Evolutionary conservation across 1,140 invertebrate genomes (phyloP).

Genomic region (Drosophila orosa): DNA sequence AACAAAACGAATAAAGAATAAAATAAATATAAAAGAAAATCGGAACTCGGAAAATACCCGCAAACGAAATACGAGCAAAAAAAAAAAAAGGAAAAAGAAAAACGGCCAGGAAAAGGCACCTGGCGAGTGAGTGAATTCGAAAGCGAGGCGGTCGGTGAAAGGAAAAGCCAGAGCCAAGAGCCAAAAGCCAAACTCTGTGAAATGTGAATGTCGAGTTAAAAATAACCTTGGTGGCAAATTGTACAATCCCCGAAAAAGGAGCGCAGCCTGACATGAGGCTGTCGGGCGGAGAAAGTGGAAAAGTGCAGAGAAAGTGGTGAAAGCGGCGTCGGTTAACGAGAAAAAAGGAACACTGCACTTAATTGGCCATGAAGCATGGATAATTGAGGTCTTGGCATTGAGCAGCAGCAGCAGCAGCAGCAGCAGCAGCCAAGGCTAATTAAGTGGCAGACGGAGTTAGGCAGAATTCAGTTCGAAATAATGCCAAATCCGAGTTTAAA

Average conservation of each 20-base stretch:
- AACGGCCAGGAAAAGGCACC: neutral
- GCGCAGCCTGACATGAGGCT: slow-evolving; percentile 24
- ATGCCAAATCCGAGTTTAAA: neutral
- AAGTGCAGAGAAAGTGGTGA: slow-evolving; percentile 8
- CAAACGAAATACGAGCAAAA: slow-evolving; percentile 15
- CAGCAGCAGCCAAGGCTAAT: slow-evolving; percentile 37
- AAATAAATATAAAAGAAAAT: slow-evolving; percentile 22
- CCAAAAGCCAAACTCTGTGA: slow-evolving; percentile 48
- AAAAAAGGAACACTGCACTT: slow-evolving; percentile 27
- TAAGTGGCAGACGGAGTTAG: neutral
- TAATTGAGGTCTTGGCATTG: slow-evolving; percentile 47
- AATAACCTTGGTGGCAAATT: slow-evolving; percentile 65
- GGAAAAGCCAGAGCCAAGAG: slow-evolving; percentile 8
- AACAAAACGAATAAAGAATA: neutral
- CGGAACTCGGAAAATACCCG: slow-evolving; percentile 29
- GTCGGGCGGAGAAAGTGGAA: slow-evolving; percentile 27
- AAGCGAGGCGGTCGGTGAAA: slow-evolving; percentile 17
- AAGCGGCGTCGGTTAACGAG: slow-evolving; percentile 16
- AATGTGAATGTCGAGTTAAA: slow-evolving; percentile 52
- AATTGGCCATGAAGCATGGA: slow-evolving; percentile 39
- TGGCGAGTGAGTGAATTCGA: slow-evolving; percentile 36
- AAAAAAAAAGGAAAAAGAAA: neutral
- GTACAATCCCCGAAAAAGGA: slow-evolving; percentile 30
- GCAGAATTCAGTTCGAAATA: neutral
- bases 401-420: slow-evolving; percentile 19